Percentiles rank a stretch among this genome's conserved stretches.
phyloP scores from a whole-genome alignment of 2,797 vertebrate genomes.

The Synaphobranchus kaupii region DNA sequence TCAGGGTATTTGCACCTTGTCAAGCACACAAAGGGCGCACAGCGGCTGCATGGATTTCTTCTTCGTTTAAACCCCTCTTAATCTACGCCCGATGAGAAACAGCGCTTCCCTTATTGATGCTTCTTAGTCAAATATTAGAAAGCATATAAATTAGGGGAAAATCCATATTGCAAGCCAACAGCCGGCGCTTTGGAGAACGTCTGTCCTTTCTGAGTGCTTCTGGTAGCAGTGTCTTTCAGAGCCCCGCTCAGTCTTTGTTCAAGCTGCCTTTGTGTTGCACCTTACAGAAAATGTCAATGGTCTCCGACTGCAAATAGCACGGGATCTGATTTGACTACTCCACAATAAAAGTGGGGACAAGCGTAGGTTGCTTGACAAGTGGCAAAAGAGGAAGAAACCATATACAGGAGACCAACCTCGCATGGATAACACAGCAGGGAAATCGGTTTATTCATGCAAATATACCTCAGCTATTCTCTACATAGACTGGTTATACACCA shows the following conservation, averaged over 20 bases:
- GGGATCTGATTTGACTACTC: not conserved
- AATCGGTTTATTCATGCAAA: not conserved
- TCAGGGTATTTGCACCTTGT: slow-evolving; percentile 42
- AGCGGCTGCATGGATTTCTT: slow-evolving; percentile 33
- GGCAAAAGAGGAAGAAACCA: not conserved
- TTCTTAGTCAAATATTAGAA: slow-evolving; percentile 43
- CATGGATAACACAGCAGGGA: not conserved
- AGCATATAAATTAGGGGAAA: slow-evolving; percentile 9
- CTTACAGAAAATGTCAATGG: not conserved
- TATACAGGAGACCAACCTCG: not conserved
- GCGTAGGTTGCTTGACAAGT: not conserved
- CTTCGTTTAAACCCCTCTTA: slow-evolving; percentile 35
- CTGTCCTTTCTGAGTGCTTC: not conserved
- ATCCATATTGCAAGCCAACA: not conserved
- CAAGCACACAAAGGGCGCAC: slow-evolving; percentile 36
- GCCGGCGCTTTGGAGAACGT: not conserved
- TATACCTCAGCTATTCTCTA: not conserved
- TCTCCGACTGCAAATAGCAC: not conserved
- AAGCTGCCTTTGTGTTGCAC: not conserved
- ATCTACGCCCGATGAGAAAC: slow-evolving; percentile 37
- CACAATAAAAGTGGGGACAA: not conserved
- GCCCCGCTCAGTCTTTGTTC: not conserved
- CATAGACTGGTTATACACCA: not conserved
- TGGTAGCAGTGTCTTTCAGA: not conserved
- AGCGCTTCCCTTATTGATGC: slow-evolving; percentile 40